Evolutionary conservation across 1,140 invertebrate genomes (phyloP).

Genomic region (Eupristina koningsbergeri): DNA sequence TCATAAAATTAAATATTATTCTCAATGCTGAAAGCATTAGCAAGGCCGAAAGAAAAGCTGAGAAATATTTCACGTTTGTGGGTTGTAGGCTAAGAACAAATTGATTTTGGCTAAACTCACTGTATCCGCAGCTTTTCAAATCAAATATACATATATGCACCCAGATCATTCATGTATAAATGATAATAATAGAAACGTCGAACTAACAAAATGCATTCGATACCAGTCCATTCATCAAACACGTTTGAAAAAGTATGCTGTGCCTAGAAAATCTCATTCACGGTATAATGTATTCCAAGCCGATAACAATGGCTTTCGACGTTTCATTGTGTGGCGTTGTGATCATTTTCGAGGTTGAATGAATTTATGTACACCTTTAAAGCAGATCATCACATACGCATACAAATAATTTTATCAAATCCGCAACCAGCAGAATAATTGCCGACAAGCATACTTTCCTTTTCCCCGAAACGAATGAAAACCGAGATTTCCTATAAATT

Average conservation of each 20-base stretch:
- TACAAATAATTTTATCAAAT: neutral
- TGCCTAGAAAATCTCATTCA: constrained; percentile 6
- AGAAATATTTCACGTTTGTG: too few species aligned
- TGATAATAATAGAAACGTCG: constrained; percentile 7
- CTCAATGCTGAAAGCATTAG: too few species aligned
- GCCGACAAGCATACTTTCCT: neutral
- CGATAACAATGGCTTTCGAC: constrained; percentile 20
- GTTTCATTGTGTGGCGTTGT: neutral
- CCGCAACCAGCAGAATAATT: neutral
- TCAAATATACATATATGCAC: neutral
- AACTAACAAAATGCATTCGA: neutral
- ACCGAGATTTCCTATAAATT: too few species aligned
- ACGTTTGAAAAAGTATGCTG: neutral
- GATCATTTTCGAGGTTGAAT: neutral
- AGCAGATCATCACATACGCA: neutral
- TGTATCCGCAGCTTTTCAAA: neutral
- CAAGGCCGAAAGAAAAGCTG: too few species aligned
- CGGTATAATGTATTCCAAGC: neutral
- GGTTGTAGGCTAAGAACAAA: neutral
- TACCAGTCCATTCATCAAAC: constrained; percentile 9
- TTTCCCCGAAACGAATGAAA: neutral
- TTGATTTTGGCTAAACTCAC: too few species aligned
- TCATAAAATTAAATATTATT: too few species aligned
- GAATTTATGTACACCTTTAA: constrained; percentile 9
- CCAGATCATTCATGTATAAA: neutral